Percentiles rank a stretch among this genome's conserved stretches.
These are phyloP conservation scores for Pseudomyrmex sp. DNA, from an alignment of 1,140 invertebrate genomes.

Conservation along the genomic window DNA sequence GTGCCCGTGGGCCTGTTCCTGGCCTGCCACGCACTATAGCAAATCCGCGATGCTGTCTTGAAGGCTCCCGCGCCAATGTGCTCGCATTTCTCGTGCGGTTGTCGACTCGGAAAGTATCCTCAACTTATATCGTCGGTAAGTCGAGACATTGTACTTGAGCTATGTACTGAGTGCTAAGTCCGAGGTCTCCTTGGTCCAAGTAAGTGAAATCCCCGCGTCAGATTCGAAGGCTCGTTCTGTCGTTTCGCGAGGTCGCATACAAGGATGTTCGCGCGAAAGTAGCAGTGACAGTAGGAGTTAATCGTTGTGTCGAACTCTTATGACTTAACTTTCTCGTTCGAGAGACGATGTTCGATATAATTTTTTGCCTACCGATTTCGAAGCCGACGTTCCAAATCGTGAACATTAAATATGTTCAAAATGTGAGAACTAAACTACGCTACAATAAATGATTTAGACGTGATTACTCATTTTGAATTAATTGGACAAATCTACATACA, in stretches of 20 bases:
- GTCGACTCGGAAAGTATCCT: constrained; percentile 85
- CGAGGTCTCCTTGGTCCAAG: not conserved
- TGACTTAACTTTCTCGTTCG: not conserved
- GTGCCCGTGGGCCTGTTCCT: constrained; percentile 75
- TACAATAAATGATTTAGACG: too few relatives aligned
- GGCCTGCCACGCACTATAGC: constrained; percentile 77
- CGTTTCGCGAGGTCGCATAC: not conserved
- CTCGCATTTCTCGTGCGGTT: constrained; percentile 86
- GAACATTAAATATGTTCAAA: too few relatives aligned
- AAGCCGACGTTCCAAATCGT: too few relatives aligned
- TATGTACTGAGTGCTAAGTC: constrained; percentile 48
- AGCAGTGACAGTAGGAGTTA: constrained; percentile 31
- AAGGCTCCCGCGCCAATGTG: constrained; percentile 78
- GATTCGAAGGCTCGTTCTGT: not conserved
- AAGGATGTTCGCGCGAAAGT: constrained; percentile 5
- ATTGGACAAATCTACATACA: too few relatives aligned
- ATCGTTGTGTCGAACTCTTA: constrained; percentile 26
- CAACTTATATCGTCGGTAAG: constrained; percentile 83
- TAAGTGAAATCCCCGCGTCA: constrained; percentile 16
- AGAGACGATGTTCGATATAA: not conserved
- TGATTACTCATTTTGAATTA: too few relatives aligned
- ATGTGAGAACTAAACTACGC: not conserved
- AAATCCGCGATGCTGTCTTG: constrained; percentile 74
- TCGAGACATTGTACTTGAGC: constrained; percentile 51
- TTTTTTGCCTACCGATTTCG: too few relatives aligned